Conservation (phyloP, 2,113 vertebrate genomes). For the Tragelaphus strepsiceros region DNA sequence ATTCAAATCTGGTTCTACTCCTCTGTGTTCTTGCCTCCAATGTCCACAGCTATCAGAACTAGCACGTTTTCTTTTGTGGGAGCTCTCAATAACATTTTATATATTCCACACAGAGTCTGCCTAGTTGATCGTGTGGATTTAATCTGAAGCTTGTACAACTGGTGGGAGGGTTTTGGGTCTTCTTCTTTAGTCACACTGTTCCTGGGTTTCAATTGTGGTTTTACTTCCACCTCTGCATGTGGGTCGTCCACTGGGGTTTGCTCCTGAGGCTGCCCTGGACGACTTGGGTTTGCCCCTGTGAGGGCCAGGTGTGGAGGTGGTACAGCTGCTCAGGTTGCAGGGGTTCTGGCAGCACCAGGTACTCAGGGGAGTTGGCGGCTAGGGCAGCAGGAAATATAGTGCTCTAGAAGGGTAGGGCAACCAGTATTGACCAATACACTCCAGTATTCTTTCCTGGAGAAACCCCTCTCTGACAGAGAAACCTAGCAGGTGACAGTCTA, state of each 20-base stretch:
- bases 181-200: not conserved
- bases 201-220: not conserved
- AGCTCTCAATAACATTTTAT: not conserved
- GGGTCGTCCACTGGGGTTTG: not conserved
- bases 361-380: not conserved
- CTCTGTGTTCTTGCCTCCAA: not conserved
- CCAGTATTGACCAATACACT: not conserved
- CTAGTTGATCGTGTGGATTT: not conserved
- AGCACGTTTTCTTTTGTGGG: not conserved
- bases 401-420: not conserved
- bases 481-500: not conserved
- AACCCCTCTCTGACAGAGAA: not conserved
- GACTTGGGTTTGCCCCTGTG: not conserved
- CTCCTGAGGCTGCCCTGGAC: not conserved
- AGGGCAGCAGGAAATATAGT: not conserved
- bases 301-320: not conserved
- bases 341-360: not conserved
- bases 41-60: not conserved
- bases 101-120: not conserved
- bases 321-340: not conserved
- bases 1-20: not conserved
- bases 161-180: not conserved
- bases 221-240: not conserved
- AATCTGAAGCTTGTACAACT: not conserved
- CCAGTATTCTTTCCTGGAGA: not conserved